These are phyloP conservation scores for Phorcus lineatus DNA, from an alignment of 2,888 invertebrate genomes.

Conservation along the genomic window DNA sequence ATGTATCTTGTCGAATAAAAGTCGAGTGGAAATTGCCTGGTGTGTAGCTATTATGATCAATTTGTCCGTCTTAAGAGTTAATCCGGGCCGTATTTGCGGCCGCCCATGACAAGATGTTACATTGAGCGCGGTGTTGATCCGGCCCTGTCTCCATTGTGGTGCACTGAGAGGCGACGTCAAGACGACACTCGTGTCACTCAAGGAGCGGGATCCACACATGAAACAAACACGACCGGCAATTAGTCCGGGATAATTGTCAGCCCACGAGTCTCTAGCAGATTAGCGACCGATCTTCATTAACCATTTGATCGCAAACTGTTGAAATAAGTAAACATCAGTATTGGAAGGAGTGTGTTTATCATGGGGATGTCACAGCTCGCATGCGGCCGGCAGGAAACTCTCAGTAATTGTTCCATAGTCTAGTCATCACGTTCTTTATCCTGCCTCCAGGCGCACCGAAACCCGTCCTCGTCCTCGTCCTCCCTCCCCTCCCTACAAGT, in stretches of 20 bases:
- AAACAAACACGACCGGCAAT: background rate
- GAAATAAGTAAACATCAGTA: constrained; percentile 6
- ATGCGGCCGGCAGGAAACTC: no score
- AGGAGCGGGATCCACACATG: background rate
- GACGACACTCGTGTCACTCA: constrained; percentile 9
- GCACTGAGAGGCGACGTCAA: background rate
- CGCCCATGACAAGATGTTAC: constrained; percentile 4
- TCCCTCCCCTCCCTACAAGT: no score
- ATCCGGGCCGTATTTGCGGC: background rate
- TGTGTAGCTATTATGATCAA: background rate
- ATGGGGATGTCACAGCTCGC: background rate
- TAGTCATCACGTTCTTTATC: no score
- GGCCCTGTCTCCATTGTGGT: background rate
- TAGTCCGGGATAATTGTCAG: background rate
- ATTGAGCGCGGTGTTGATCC: background rate
- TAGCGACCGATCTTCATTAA: background rate
- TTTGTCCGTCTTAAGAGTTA: constrained; percentile 12
- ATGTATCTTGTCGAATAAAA: background rate
- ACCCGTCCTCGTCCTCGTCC: no score
- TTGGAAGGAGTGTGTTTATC: background rate
- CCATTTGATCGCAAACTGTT: constrained; percentile 6
- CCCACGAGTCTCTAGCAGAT: background rate
- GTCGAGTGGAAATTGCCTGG: background rate
- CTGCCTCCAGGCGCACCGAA: no score
- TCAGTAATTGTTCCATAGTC: no score